These are phyloP conservation scores for Spongilla lacustris DNA, from an alignment of 37 sponge, comb jelly and placozoan genomes.

Conservation along the genomic window DNA sequence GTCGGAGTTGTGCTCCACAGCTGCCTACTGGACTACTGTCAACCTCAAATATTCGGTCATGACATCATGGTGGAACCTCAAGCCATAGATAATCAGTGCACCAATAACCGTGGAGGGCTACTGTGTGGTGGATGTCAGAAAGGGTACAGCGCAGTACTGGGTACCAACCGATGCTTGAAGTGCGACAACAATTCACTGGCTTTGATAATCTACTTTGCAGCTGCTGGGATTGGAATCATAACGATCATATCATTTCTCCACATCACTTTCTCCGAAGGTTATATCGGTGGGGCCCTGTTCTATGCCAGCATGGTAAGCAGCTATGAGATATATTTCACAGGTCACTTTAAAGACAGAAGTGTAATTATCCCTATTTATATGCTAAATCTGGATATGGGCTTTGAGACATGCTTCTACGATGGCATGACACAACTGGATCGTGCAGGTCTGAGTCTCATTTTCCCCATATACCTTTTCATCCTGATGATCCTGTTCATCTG, in stretches of 20 bases:
- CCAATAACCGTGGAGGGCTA: constrained; percentile 26
- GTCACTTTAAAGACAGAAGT: neutral
- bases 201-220: constrained; percentile 11
- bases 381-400: constrained; percentile 43
- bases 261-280: constrained; percentile 46
- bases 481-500: constrained; percentile 41
- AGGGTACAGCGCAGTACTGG: constrained; percentile 37
- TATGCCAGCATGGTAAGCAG: constrained; percentile 38
- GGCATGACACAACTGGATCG: constrained; percentile 36
- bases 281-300: constrained; percentile 56
- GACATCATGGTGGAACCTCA: neutral
- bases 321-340: constrained; percentile 16
- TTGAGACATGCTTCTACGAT: constrained; percentile 59
- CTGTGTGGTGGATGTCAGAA: constrained; percentile 45
- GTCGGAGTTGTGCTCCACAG: neutral
- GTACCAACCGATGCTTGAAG: constrained; percentile 35
- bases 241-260: constrained; percentile 16
- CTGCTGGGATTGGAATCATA: constrained; percentile 29
- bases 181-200: constrained; percentile 19
- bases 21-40: constrained; percentile 51
- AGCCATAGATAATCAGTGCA: constrained; percentile 36
- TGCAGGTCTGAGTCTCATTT: constrained; percentile 22
- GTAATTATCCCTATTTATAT: constrained; percentile 10
- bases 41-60: neutral
- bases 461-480: constrained; percentile 53